Evolutionary conservation across 2,113 vertebrate species (phyloP).

Genomic region (Indri indri): DNA sequence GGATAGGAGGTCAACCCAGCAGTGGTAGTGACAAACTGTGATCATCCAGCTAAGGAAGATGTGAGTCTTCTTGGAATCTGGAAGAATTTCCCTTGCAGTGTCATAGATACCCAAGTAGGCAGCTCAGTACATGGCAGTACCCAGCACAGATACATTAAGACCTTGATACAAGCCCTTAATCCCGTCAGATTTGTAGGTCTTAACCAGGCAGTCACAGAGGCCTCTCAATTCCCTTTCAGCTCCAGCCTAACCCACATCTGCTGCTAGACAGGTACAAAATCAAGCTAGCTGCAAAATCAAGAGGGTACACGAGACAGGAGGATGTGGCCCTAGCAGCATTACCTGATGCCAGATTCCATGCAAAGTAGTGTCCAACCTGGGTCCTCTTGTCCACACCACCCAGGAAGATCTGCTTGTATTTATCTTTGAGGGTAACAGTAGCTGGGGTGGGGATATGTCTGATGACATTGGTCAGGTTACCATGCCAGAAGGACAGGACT

Average conservation of each 20-base stretch:
- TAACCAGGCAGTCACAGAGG: slow-evolving; percentile 86
- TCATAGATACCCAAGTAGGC: slow-evolving; percentile 95
- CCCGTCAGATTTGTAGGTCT: slow-evolving; percentile 88
- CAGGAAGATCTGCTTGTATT: slow-evolving; percentile 89
- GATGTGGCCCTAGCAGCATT: slow-evolving; percentile 88
- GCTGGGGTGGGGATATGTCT: slow-evolving; percentile 87
- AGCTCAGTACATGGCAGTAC: slow-evolving; percentile 96
- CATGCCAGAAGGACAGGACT: slow-evolving; percentile 87
- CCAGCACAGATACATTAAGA: slow-evolving; percentile 88
- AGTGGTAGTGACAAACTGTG: slow-evolving; percentile 90
- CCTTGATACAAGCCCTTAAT: slow-evolving; percentile 66
- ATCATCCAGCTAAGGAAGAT: slow-evolving; percentile 97
- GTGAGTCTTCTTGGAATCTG: slow-evolving; percentile 94
- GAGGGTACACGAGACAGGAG: slow-evolving; percentile 89
- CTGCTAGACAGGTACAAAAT: slow-evolving; percentile 86
- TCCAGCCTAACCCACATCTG: slow-evolving; percentile 87
- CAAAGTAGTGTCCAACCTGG: slow-evolving; percentile 77
- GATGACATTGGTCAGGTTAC: slow-evolving; percentile 89
- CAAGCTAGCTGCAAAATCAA: slow-evolving; percentile 84
- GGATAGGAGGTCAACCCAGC: slow-evolving; percentile 92
- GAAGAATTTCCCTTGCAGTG: slow-evolving; percentile 95
- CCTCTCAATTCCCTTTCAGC: slow-evolving; percentile 87
- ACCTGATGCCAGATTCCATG: slow-evolving; percentile 84
- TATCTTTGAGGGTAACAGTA: slow-evolving; percentile 88
- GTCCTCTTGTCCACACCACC: slow-evolving; percentile 88